Evolutionary conservation across 2,888 invertebrate species (phyloP).

Genomic region (Coronaproctus castanopsis): DNA sequence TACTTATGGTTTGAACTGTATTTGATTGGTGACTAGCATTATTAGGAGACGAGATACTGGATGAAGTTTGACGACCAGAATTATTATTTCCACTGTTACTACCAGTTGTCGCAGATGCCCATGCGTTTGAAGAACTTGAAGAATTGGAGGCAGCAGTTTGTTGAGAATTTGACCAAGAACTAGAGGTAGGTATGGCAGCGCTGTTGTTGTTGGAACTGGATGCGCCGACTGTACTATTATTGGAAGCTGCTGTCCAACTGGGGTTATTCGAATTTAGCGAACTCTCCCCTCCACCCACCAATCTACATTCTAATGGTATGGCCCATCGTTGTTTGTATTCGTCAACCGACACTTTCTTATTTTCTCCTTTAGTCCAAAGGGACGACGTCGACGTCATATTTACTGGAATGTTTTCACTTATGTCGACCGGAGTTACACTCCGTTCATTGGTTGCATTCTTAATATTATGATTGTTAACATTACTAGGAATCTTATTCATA

Average conservation of each 20-base stretch:
- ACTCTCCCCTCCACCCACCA: conserved; percentile 61
- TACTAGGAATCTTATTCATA: conserved; percentile 16
- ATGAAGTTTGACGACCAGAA: conserved; percentile 15
- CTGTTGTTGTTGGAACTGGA: conserved; percentile 24
- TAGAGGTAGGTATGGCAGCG: conserved; percentile 20
- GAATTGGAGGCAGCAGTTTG: conserved; percentile 2
- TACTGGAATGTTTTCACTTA: conserved; percentile 20
- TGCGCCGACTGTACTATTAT: conserved; percentile 6
- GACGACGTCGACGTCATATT: conserved; percentile 3
- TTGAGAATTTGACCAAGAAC: conserved; percentile 9
- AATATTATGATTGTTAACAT: conserved; percentile 18
- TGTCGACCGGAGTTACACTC: conserved; percentile 17
- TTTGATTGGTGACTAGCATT: conserved; percentile 18
- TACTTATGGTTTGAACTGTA: conserved; percentile 12
- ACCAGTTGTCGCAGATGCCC: conserved; percentile 3
- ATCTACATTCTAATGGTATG: conserved; percentile 38
- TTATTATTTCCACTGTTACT: conserved; percentile 8
- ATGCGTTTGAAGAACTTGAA: conserved; percentile 3
- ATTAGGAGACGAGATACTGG: conserved; percentile 16
- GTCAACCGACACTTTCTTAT: not conserved
- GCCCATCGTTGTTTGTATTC: conserved; percentile 31
- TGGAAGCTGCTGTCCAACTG: conserved; percentile 12
- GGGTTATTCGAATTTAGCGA: conserved; percentile 39
- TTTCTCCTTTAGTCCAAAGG: not conserved
- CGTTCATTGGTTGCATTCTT: conserved; percentile 15